These are phyloP conservation scores for Lymantria monacha DNA, from an alignment of 2,888 invertebrate genomes.

Conservation along the genomic window DNA sequence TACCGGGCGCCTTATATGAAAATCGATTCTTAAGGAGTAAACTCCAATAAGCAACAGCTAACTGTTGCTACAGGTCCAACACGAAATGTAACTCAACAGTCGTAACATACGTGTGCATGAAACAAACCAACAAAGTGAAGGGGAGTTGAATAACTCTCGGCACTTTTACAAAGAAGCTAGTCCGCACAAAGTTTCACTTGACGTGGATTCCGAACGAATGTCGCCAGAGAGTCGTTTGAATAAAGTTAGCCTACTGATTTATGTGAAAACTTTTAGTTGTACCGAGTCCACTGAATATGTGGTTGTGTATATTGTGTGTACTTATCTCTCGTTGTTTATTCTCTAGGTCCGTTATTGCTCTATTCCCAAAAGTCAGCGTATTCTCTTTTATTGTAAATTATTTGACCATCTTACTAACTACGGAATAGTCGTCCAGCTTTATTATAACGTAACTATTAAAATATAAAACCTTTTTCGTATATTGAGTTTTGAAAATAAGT, in stretches of 20 bases:
- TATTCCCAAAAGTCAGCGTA: conserved; percentile 51
- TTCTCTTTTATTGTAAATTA: conserved; percentile 31
- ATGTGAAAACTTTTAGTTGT: conserved; percentile 70
- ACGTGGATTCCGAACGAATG: conserved; percentile 74
- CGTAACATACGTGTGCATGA: conserved; percentile 45
- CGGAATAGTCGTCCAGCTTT: conserved; percentile 8
- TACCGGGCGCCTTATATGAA: too few species aligned
- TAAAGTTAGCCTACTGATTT: conserved; percentile 79
- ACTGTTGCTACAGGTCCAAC: conserved; percentile 25
- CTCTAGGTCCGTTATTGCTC: conserved; percentile 53
- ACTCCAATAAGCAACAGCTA: conserved; percentile 34
- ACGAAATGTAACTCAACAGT: conserved; percentile 24
- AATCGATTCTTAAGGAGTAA: too few species aligned
- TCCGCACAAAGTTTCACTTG: conserved; percentile 64
- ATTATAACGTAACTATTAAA: not conserved
- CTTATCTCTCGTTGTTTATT: conserved; percentile 59
- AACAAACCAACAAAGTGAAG: conserved; percentile 43
- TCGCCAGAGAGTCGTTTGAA: conserved; percentile 80
- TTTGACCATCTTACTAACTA: conserved; percentile 25
- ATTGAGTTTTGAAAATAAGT: too few species aligned
- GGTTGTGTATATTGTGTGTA: conserved; percentile 61
- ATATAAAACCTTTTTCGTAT: too few species aligned
- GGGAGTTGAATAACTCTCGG: conserved; percentile 44
- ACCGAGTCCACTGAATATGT: conserved; percentile 58
- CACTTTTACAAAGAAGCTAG: conserved; percentile 63